Evolutionary conservation across 1,140 invertebrate genomes (phyloP).

Genomic region (Drosophila ohnishii): DNA sequence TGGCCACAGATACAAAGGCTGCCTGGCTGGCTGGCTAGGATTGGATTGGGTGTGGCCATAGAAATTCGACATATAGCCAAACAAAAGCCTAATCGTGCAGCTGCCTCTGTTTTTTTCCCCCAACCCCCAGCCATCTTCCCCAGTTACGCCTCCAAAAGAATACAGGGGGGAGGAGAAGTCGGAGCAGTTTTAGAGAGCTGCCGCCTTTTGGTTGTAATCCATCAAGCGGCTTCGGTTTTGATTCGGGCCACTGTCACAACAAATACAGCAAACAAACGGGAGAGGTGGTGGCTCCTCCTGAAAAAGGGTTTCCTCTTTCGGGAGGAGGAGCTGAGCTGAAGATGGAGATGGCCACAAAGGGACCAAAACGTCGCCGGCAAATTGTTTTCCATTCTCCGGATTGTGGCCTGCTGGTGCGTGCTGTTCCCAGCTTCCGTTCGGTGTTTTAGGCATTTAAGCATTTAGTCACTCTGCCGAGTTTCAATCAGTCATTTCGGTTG

Average conservation of each 20-base stretch:
- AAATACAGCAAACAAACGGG: conserved; percentile 55
- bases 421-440: conserved; percentile 42
- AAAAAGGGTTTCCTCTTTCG: conserved; percentile 11
- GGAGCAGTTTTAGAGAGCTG: conserved; percentile 35
- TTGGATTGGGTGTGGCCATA: conserved; percentile 67
- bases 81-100: conserved; percentile 81
- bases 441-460: conserved; percentile 74
- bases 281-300: conserved; percentile 8
- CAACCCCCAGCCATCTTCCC: not conserved
- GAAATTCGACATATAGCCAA: conserved; percentile 78
- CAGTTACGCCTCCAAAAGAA: conserved; percentile 46
- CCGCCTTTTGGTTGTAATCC: conserved; percentile 80
- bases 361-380: conserved; percentile 58
- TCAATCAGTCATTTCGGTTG: conserved; percentile 66
- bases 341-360: conserved; percentile 41
- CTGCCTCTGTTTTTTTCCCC: conserved; percentile 23
- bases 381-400: conserved; percentile 70
- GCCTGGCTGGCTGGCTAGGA: conserved; percentile 7
- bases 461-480: conserved; percentile 65
- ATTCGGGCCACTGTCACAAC: conserved; percentile 59
- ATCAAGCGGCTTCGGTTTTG: conserved; percentile 64
- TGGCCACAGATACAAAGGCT: conserved; percentile 69
- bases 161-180: conserved; percentile 5
- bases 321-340: conserved; percentile 1
- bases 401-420: conserved; percentile 37